Evolutionary conservation across 2,113 vertebrate species (phyloP).

Genomic region (Misgurnus mizolepis): DNA sequence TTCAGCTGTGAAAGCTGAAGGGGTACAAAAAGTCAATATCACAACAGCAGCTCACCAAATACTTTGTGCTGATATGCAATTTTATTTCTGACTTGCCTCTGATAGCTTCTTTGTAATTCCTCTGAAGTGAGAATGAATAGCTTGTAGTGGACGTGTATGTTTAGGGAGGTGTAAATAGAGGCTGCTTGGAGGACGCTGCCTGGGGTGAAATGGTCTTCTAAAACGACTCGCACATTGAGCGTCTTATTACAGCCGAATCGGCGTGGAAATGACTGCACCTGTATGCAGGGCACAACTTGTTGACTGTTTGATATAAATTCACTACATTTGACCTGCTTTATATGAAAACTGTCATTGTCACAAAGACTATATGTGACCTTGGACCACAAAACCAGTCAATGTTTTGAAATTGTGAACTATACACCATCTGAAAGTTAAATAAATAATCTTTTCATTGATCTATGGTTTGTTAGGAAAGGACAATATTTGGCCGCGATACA

Average conservation of each 20-base stretch:
- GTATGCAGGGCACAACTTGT: slow-evolving; percentile 56
- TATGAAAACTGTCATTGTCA: slow-evolving; percentile 1
- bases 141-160: slow-evolving; percentile 46
- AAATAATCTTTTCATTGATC: no score
- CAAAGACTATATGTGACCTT: slow-evolving; percentile 26
- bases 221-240: slow-evolving; percentile 51
- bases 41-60: slow-evolving; percentile 51
- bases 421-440: no score
- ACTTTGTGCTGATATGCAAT: slow-evolving; percentile 55
- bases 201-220: slow-evolving; percentile 42
- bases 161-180: slow-evolving; percentile 40
- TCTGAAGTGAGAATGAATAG: slow-evolving; percentile 52
- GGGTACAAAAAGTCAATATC: slow-evolving; percentile 47
- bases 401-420: no score
- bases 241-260: slow-evolving; percentile 62
- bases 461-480: background rate
- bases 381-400: background rate
- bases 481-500: no score
- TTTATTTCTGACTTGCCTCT: slow-evolving; percentile 50
- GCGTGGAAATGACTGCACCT: slow-evolving; percentile 66
- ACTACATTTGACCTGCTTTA: slow-evolving; percentile 56
- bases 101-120: slow-evolving; percentile 61
- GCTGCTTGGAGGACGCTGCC: background rate
- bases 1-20: slow-evolving; percentile 57
- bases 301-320: slow-evolving; percentile 62